These are phyloP conservation scores for Isichthys henryi DNA, from an alignment of 2,113 vertebrate genomes.

Conservation along the genomic window DNA sequence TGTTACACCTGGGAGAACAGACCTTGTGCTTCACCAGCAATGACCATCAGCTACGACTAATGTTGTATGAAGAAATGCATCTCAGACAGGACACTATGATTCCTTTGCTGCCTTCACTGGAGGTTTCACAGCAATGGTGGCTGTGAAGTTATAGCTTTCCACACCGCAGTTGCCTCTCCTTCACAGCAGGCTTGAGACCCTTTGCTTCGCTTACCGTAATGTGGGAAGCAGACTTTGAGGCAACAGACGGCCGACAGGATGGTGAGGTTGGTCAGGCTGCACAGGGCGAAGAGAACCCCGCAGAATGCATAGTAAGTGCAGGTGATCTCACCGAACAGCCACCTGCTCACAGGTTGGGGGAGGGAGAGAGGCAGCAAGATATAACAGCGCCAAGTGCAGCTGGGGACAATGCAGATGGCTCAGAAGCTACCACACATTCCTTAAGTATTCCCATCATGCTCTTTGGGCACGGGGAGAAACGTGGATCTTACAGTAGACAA, in stretches of 20 bases:
- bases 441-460: not conserved
- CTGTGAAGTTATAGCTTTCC: not conserved
- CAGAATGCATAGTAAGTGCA: conserved; percentile 74
- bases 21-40: not conserved
- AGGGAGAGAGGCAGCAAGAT: not conserved
- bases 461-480: not conserved
- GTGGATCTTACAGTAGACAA: not conserved
- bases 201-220: conserved; percentile 56
- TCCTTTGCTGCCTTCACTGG: not conserved
- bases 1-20: not conserved
- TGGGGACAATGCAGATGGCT: not conserved
- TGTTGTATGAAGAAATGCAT: not conserved
- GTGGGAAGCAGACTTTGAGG: conserved; percentile 75
- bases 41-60: not conserved
- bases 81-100: not conserved
- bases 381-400: not conserved
- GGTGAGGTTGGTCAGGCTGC: conserved; percentile 74
- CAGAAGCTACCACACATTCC: not conserved
- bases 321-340: conserved; percentile 64
- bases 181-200: not conserved
- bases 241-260: conserved; percentile 73
- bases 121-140: not conserved
- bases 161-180: not conserved
- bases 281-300: conserved; percentile 71
- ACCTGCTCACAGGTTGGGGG: conserved; percentile 50